Evolutionary conservation across 2,113 vertebrate genomes (phyloP), one percentile per base, ranked within the genome.

Genomic region (Tiliqua scincoides): DNA sequence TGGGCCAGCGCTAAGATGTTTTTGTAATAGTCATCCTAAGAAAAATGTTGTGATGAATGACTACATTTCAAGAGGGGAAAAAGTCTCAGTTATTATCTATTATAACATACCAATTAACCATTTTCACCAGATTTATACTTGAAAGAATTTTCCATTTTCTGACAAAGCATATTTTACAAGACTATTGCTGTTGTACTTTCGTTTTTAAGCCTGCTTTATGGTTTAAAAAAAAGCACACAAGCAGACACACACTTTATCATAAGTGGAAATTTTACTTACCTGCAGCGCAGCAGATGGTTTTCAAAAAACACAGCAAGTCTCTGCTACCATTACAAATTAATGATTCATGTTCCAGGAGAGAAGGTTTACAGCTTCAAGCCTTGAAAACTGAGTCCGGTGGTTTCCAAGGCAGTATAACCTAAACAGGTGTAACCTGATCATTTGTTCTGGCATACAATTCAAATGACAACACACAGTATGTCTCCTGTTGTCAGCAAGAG

Each of bases 371-470:
- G 84, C 88, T 84, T 89, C 78, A 88, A 93, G 88, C 80, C 76
- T 88, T 82, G 83, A 61, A 93, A 94, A 92, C 75, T 79, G 86
- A 91, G 91, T 82, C 88, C 62, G 72, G 59, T 89, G 0, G 61
- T 96, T 94, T 95, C 95, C 93, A 93, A 92, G 94, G 95, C 48
- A 94, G 93, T 86, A 15, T n/a, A 91, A 95, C 86, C 85, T 23
- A 87, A 94, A 91, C 30, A 57, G 89, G 88, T 93, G 95, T 93
- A 96, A 96, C 94, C 91, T 85, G 93, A 97, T 93, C 91, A 4
- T 59, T 87, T 89, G 83, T 92, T 92, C 89, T 87, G 85, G 68
- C 89, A 89, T 85, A 77, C 78, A 82, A 88, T 65, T 91, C 92
- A 89, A 84, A 91, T 79, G 52, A 87, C 71, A 91, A 85, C 54